phyloP scores from a whole-genome alignment of 2,797 vertebrate species.

The Myripristis jacobus region DNA sequence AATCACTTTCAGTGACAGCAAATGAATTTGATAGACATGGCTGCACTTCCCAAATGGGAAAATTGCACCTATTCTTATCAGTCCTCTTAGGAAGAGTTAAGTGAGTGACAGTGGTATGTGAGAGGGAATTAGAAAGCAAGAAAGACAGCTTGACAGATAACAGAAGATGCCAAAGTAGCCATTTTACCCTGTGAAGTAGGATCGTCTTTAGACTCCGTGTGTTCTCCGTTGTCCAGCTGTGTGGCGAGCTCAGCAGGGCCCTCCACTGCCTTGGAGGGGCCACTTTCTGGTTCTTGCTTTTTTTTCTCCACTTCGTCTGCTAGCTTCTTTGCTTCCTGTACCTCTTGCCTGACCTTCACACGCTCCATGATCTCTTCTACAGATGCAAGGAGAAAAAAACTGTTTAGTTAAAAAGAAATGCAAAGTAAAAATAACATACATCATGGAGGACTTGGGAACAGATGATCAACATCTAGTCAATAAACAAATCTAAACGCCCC shows the following conservation, averaged over 20 bases:
- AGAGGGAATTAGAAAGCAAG: too few species aligned
- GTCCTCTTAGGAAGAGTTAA: not conserved
- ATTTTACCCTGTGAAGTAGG: constrained; percentile 83
- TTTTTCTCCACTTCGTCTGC: constrained; percentile 79
- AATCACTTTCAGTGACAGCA: not conserved
- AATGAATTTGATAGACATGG: not conserved
- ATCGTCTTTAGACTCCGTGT: constrained; percentile 70
- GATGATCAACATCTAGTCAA: too few species aligned
- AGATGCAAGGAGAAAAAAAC: not conserved
- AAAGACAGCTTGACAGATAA: not conserved
- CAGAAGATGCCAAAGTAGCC: not conserved
- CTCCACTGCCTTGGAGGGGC: constrained; percentile 70
- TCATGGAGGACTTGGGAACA: too few species aligned
- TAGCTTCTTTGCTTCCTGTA: constrained; percentile 80
- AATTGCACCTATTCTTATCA: not conserved
- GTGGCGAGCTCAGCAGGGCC: constrained; percentile 30
- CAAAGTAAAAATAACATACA: not conserved
- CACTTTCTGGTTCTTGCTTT: constrained; percentile 78
- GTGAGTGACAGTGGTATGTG: not conserved
- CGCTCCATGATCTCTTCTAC: constrained; percentile 90
- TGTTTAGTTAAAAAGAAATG: too few species aligned
- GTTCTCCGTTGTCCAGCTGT: constrained; percentile 58
- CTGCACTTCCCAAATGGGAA: not conserved
- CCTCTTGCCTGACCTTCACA: constrained; percentile 86
- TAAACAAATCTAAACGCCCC: not conserved